phyloP scores from a whole-genome alignment of 2,797 vertebrate genomes.

The Mionectes olivaceus region DNA sequence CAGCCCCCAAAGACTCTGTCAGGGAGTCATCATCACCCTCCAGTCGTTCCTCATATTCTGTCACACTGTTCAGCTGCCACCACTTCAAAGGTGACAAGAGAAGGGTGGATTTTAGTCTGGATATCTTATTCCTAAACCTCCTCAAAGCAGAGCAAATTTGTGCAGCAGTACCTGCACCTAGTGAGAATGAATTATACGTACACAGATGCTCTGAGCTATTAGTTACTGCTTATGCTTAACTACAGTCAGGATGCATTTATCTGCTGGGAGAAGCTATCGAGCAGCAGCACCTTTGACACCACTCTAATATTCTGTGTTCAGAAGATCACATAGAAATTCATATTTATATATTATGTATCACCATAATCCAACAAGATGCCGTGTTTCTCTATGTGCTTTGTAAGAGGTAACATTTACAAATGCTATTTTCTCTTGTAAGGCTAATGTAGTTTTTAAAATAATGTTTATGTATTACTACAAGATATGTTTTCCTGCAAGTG shows the following conservation, averaged over 20 bases:
- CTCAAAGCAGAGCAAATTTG: background rate
- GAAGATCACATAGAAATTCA: background rate
- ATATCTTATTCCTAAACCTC: background rate
- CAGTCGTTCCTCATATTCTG: background rate
- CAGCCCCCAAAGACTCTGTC: background rate
- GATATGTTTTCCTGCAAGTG: background rate
- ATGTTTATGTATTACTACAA: background rate
- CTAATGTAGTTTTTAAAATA: background rate
- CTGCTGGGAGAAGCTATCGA: background rate
- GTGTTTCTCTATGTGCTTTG: background rate
- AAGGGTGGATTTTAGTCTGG: fast-evolving
- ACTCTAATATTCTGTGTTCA: background rate
- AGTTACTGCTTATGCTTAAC: background rate
- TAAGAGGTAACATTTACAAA: slow-evolving; percentile 28
- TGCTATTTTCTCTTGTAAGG: background rate
- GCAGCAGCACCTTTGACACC: background rate
- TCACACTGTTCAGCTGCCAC: background rate
- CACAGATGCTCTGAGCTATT: background rate
- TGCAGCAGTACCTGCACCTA: background rate
- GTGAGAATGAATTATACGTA: background rate
- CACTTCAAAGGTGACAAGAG: background rate
- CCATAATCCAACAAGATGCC: background rate
- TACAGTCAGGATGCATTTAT: background rate
- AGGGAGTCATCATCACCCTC: background rate
- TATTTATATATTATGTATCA: background rate